Base-by-base conservation (phyloP, 2,888 invertebrate species). In the Ptychoptera albimana region DNA sequence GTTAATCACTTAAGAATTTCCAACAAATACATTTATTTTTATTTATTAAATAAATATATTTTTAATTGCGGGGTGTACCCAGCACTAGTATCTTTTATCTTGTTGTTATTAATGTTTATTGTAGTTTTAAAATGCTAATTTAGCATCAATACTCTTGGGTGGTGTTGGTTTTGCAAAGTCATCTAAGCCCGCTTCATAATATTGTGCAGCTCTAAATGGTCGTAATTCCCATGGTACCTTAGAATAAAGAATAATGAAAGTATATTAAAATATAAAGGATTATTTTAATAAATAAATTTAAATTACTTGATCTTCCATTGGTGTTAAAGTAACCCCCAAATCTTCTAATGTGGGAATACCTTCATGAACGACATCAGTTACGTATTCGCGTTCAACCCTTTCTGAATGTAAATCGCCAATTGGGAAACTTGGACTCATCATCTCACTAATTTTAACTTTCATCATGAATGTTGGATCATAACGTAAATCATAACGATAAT, bases 261-360 rank as follows among this genome's bases (percentile, higher is more conserved):
- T 6, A 23, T n/a, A 15, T 12, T 6, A 12, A 9, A 12, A 37
- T 10, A 34, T n/a, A 37, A 16, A 16, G 6, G 8, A 23, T 8
- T 16, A 30, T 39, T 30, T 4, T 30, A 29, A 14, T n/a, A 30
- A 11, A n/a, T 36, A 36, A 37, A 30, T 41, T 11, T 30, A 11
- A 11, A 7, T 41, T 35, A 60, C 78, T 60, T 82, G 80, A 49
- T 81, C 73, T 63, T 91, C 91, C 71, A 93, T 74, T 2, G 67
- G 58, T 0, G 80, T 83, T 44, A 86, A 70, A 32, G 65, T 68
- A 2, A 96, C 77, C 12, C 91, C 93, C 49, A 96, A 74, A 69
- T 94, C 94, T 62, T 88, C 86, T 44, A 94, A 64, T 0, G 84
- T 86, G 2, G 85, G 88, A 16, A 84, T 57, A 34, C 71, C 73